Evolutionary conservation across 2,888 invertebrate genomes (phyloP).

Genomic region (Phalera bucephala): DNA sequence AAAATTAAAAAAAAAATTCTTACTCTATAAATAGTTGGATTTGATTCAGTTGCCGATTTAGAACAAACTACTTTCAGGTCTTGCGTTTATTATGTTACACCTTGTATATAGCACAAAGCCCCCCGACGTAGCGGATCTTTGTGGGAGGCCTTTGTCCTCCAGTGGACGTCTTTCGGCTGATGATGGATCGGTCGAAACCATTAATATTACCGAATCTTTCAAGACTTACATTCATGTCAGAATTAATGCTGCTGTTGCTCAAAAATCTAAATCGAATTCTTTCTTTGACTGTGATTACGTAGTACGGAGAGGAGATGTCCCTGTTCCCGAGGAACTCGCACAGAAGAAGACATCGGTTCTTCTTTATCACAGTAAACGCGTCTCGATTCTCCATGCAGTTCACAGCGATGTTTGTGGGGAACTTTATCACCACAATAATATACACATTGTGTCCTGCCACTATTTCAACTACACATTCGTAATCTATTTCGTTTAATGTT

Average conservation of each 20-base stretch:
- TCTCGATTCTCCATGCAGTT: constrained; percentile 54
- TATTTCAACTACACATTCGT: constrained; percentile 61
- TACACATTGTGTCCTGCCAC: constrained; percentile 35
- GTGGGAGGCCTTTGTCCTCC: too few species aligned
- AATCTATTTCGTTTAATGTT: constrained; percentile 55
- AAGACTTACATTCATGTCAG: constrained; percentile 58
- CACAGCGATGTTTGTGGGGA: constrained; percentile 44
- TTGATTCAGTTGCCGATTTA: too few species aligned
- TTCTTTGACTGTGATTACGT: constrained; percentile 41
- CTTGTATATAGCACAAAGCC: too few species aligned
- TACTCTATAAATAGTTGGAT: too few species aligned
- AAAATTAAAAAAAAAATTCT: too few species aligned
- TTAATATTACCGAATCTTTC: too few species aligned
- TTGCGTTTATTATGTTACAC: too few species aligned
- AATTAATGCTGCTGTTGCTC: constrained; percentile 69
- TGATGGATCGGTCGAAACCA: too few species aligned
- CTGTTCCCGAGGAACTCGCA: constrained; percentile 45
- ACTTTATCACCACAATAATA: constrained; percentile 57
- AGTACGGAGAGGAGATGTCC: constrained; percentile 41
- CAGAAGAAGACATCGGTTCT: constrained; percentile 44
- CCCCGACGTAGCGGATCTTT: too few species aligned
- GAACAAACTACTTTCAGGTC: too few species aligned
- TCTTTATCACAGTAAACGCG: constrained; percentile 54
- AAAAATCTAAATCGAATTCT: constrained; percentile 56
- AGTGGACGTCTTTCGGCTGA: too few species aligned